Evolutionary conservation across 23 tunicate species (phyloP).

Genomic region (Pegea sp.): DNA sequence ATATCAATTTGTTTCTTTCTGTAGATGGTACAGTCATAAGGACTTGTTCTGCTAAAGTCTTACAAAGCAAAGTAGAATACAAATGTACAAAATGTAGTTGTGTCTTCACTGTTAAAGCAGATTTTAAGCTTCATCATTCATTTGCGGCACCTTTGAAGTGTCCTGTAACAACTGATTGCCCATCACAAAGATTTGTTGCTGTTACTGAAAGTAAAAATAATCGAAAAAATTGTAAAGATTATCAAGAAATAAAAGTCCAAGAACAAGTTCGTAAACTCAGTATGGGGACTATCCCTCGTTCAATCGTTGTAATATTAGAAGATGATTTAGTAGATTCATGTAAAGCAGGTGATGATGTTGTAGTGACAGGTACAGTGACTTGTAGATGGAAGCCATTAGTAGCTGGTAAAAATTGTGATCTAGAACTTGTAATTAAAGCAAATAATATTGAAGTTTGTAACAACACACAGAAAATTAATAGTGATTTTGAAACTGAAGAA

Average conservation of each 20-base stretch:
- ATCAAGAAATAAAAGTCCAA: slow-evolving; percentile 74
- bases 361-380: slow-evolving; percentile 38
- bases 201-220: slow-evolving; percentile 9
- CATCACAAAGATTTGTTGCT: slow-evolving; percentile 44
- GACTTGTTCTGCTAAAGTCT: slow-evolving; percentile 51
- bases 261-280: slow-evolving; percentile 62
- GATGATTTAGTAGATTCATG: slow-evolving; percentile 82
- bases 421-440: slow-evolving; percentile 63
- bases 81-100: slow-evolving; percentile 50
- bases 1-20: slow-evolving; percentile 45
- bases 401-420: slow-evolving; percentile 34
- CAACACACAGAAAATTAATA: slow-evolving; percentile 13
- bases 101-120: slow-evolving; percentile 37
- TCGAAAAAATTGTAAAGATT: slow-evolving; percentile 47
- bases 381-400: slow-evolving; percentile 57
- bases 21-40: slow-evolving; percentile 84
- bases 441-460: slow-evolving; percentile 77
- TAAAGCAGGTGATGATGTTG: slow-evolving; percentile 81
- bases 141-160: slow-evolving; percentile 41
- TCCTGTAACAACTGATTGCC: slow-evolving; percentile 36
- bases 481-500: slow-evolving; percentile 15
- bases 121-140: slow-evolving; percentile 35
- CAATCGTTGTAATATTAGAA: slow-evolving; percentile 54
- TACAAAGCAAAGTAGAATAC: slow-evolving; percentile 46
- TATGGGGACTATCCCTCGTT: slow-evolving; percentile 83